phyloP scores from a whole-genome alignment of 2,888 invertebrate species.

The Stenurella melanura region DNA sequence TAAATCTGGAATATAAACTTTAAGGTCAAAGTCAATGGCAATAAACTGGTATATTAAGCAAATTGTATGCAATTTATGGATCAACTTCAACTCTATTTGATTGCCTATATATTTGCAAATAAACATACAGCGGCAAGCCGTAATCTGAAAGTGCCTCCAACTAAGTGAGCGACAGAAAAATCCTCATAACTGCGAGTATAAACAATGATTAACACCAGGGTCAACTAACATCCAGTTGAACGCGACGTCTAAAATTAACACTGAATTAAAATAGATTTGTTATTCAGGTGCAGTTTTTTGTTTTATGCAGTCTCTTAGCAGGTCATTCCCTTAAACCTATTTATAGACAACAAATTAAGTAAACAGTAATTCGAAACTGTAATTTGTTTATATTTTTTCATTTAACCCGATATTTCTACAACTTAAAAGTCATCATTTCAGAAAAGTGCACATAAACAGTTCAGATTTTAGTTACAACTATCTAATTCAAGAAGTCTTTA shows the following conservation, averaged over 20 bases:
- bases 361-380: not conserved
- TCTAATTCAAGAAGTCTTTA: too few relatives aligned
- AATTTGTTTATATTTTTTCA: not conserved
- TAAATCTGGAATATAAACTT: conserved; percentile 8
- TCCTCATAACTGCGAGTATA: conserved; percentile 34
- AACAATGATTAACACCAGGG: conserved; percentile 49
- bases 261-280: conserved; percentile 50
- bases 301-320: conserved; percentile 16
- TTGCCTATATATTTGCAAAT: conserved; percentile 24
- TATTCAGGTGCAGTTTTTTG: conserved; percentile 49
- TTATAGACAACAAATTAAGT: conserved; percentile 10
- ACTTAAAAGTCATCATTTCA: not conserved
- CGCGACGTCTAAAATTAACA: conserved; percentile 49
- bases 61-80: conserved; percentile 30
- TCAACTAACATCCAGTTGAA: conserved; percentile 53
- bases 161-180: conserved; percentile 31
- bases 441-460: too few relatives aligned
- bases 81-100: conserved; percentile 15
- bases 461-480: too few relatives aligned
- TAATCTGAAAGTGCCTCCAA: conserved; percentile 21
- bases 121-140: conserved; percentile 10
- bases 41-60: conserved; percentile 28
- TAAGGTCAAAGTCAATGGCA: conserved; percentile 26
- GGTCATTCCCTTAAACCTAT: conserved; percentile 36
- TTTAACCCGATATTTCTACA: not conserved